Conservation (phyloP, 1,140 invertebrate species). For the Procambarus virginalis region DNA sequence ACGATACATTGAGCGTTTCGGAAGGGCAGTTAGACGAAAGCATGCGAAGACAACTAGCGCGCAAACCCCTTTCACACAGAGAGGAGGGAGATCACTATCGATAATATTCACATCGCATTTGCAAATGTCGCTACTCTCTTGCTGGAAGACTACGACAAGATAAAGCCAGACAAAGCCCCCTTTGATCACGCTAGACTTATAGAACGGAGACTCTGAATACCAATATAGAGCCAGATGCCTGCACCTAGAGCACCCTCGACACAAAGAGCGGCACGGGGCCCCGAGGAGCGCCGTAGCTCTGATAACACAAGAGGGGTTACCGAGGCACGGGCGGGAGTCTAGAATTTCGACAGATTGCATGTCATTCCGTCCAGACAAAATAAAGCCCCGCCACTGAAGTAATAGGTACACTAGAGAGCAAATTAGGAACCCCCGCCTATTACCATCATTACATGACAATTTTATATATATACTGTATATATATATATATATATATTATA, state of each 20-base stretch:
- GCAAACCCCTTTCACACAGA: neutral
- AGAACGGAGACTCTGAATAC: neutral
- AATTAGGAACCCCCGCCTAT: too few relatives aligned
- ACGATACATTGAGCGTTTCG: slow-evolving; percentile 15
- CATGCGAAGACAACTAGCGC: neutral
- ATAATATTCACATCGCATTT: neutral
- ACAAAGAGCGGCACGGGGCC: neutral
- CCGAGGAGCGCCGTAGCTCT: neutral
- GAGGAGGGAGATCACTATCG: neutral
- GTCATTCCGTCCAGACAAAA: neutral
- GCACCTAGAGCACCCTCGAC: neutral
- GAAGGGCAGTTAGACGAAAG: neutral
- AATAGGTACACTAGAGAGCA: neutral
- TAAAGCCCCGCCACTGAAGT: neutral
- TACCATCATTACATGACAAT: neutral
- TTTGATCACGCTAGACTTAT: neutral
- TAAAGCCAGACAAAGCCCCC: neutral
- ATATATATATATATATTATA: neutral
- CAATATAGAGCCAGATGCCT: neutral
- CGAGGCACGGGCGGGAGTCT: neutral
- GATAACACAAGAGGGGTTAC: slow-evolving; percentile 6
- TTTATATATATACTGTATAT: neutral
- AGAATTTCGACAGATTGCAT: neutral
- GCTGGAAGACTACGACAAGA: neutral
- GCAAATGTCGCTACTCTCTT: neutral